Evolutionary conservation across 2,113 vertebrate genomes (phyloP).

Genomic region (Odocoileus virginianus): DNA sequence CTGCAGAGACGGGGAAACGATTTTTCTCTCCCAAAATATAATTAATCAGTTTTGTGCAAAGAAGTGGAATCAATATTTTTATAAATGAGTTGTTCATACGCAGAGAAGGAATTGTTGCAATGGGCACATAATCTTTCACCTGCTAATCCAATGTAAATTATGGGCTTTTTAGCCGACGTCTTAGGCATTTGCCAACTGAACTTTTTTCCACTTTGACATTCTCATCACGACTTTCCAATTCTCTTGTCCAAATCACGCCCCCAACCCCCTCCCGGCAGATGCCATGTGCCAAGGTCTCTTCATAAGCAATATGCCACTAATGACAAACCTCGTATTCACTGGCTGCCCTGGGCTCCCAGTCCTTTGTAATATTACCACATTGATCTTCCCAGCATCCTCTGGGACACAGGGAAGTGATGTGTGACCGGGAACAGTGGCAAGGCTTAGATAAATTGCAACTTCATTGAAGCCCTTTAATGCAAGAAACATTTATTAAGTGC

Average conservation of each 20-base stretch:
- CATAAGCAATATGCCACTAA: not conserved
- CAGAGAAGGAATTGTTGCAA: conserved; percentile 29
- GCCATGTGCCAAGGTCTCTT: conserved; percentile 2
- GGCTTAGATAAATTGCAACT: not conserved
- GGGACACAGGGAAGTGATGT: not conserved
- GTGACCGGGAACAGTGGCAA: not conserved
- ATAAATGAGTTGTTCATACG: conserved; percentile 72
- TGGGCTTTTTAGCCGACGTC: not conserved
- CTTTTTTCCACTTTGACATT: conserved; percentile 31
- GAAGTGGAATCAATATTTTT: conserved; percentile 70
- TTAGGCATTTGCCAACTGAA: not conserved
- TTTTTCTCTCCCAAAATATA: conserved; percentile 72
- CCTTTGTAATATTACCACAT: not conserved
- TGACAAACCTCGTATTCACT: not conserved
- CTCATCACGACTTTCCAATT: not conserved
- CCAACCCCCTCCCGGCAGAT: not conserved
- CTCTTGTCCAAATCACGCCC: not conserved
- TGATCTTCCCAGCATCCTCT: conserved; percentile 43
- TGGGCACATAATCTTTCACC: conserved; percentile 46
- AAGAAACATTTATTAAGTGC: conserved; percentile 56
- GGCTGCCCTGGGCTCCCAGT: not conserved
- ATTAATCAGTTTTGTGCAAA: conserved; percentile 71
- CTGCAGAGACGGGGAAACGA: conserved; percentile 59
- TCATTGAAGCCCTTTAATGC: conserved; percentile 33
- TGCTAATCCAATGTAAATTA: conserved; percentile 61